Conservation (phyloP, 2,797 vertebrate genomes). For the Phaenicophaeus curvirostris region DNA sequence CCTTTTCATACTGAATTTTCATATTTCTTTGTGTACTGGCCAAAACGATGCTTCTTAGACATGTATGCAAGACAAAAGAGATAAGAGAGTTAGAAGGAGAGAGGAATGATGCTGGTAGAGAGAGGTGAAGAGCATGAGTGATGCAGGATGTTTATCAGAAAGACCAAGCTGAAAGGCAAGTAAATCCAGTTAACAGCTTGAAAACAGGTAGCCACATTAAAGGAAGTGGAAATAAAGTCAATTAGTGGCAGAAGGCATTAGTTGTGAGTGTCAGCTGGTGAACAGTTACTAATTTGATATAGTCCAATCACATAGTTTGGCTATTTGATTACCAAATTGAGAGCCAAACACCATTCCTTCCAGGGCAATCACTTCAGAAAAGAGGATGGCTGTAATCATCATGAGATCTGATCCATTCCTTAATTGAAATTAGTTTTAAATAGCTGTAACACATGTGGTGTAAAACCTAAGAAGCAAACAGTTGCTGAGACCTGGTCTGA, state of each 20-base stretch:
- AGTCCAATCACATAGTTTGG: slow-evolving; percentile 41
- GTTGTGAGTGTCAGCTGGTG: slow-evolving; percentile 41
- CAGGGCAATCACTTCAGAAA: not conserved
- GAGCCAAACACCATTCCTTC: not conserved
- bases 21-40: not conserved
- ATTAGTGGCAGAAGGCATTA: slow-evolving; percentile 34
- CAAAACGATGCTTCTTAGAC: not conserved
- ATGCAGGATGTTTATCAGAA: not conserved
- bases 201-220: slow-evolving; percentile 47
- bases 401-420: not conserved
- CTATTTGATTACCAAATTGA: slow-evolving; percentile 45
- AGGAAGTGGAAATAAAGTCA: slow-evolving; percentile 59
- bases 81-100: not conserved
- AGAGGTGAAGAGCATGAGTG: not conserved
- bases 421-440: slow-evolving; percentile 35
- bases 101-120: not conserved
- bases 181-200: slow-evolving; percentile 57
- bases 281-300: slow-evolving; percentile 30
- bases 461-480: not conserved
- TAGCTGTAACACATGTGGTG: not conserved
- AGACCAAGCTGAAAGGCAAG: not conserved
- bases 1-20: not conserved
- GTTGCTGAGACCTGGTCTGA: not conserved
- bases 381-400: not conserved
- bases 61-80: not conserved